phyloP scores from a whole-genome alignment of 2,888 invertebrate species.

The Leucophenga maculata region DNA sequence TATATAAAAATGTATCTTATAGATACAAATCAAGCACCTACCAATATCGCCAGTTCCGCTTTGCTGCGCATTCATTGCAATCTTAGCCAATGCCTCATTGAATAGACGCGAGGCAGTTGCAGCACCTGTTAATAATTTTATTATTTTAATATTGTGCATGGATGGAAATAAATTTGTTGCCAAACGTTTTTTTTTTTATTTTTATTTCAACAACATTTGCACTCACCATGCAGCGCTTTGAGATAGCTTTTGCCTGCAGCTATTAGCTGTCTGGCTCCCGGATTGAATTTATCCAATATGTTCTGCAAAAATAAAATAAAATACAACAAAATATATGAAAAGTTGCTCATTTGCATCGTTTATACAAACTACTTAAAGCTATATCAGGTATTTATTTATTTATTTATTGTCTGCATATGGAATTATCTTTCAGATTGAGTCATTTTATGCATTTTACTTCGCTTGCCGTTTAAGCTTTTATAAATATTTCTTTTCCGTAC shows the following conservation, averaged over 20 bases:
- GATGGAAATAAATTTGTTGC: constrained; percentile 48
- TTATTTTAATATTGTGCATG: constrained; percentile 34
- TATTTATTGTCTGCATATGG: neutral
- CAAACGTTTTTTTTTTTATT: constrained; percentile 46
- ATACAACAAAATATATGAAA: constrained; percentile 18
- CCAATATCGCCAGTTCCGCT: constrained; percentile 93
- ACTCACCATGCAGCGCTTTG: constrained; percentile 94
- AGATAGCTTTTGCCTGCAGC: constrained; percentile 94
- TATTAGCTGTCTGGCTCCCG: constrained; percentile 93
- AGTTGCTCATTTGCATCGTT: neutral
- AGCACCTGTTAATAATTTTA: constrained; percentile 78
- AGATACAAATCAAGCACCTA: constrained; percentile 71
- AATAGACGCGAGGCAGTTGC: constrained; percentile 90
- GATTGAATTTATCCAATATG: constrained; percentile 96
- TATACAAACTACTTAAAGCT: no score
- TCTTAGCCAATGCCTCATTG: constrained; percentile 89
- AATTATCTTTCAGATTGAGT: no score
- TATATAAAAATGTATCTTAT: constrained; percentile 5
- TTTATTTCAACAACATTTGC: constrained; percentile 23
- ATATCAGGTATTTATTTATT: no score
- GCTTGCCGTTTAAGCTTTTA: no score
- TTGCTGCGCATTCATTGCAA: constrained; percentile 91
- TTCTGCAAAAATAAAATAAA: constrained; percentile 81
- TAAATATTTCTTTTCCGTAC: no score
- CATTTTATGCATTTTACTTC: no score